Evolutionary conservation across 2,888 invertebrate genomes (phyloP).

Genomic region (Merodon equestris): DNA sequence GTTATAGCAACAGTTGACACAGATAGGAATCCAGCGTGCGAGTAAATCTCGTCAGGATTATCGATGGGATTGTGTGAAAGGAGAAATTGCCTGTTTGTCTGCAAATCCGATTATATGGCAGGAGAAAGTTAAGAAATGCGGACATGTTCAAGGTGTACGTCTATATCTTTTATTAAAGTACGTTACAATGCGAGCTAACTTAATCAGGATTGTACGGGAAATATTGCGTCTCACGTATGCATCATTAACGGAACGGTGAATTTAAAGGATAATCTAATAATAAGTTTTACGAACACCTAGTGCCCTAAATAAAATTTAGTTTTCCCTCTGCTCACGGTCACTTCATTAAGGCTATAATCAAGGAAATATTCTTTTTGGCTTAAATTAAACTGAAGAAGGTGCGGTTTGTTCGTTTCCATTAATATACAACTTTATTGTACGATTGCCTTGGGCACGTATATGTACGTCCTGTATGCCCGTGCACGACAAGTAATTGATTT

Average conservation of each 20-base stretch:
- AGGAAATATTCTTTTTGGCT: no score
- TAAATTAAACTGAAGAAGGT: not conserved
- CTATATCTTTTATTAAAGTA: no score
- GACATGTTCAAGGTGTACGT: no score
- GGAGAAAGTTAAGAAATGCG: no score
- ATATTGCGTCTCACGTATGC: no score
- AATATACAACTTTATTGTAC: not conserved
- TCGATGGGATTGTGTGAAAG: slow-evolving; percentile 22
- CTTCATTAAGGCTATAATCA: no score
- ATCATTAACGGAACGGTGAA: not conserved
- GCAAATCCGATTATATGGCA: slow-evolving; percentile 34
- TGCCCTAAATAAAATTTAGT: no score
- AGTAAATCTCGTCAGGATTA: slow-evolving; percentile 28
- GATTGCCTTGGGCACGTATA: no score
- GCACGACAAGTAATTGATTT: slow-evolving; percentile 39
- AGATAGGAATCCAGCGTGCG: slow-evolving; percentile 9
- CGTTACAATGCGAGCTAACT: no score
- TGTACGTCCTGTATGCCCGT: slow-evolving; percentile 11
- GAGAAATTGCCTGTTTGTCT: slow-evolving; percentile 34
- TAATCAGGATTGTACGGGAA: no score
- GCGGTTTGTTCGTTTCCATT: not conserved
- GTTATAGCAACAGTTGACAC: slow-evolving; percentile 3
- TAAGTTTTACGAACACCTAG: no score
- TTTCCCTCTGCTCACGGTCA: no score
- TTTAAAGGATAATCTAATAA: not conserved